Base-by-base conservation (phyloP, 2,888 invertebrate genomes). In the Gymnoscelis rufifasciata region DNA sequence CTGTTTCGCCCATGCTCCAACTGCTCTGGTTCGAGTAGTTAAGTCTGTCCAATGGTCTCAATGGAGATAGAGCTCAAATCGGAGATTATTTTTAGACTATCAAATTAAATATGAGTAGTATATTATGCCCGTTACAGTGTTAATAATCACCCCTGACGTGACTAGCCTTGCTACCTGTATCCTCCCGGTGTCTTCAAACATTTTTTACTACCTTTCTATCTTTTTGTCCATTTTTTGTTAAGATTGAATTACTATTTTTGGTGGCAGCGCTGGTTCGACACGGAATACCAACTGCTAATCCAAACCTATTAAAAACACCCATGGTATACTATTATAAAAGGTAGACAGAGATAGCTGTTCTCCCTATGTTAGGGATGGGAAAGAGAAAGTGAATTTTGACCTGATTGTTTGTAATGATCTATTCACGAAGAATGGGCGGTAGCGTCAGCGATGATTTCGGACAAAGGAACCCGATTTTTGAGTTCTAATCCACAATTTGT, bases 271-370 rank as follows among this genome's bases (percentile, higher is more conserved):
- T 65, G 70, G 78, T 86, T 83, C 74, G 81, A 78, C 71, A 73
- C 71, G 75, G 77, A 83, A 84, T 83, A 83, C 84, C 83, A 65
- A 69, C 76, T 78, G 77, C 75, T 83, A 82, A 86, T 84, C 83
- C 78, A 71, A 68, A 71, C 29, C 45, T 46, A 54, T 52, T 56
- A 56, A 51, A 54, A 38, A 38, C 41, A 49, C 38, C 49, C 54
- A 44, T 54, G 48, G 43, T 42, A 52, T 55, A 55, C 54, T 53
- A 19, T 3, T 19, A 19, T 3, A 5, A 19, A 19, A 19, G 55
- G 40, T 51, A 45, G 47, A 53, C 46, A 12, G 46, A 42, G 52
- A 51, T 13, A 12, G 28, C 19, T 35, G 35, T 7, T n/a, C 27
- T 28, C 7, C 10, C 10, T 28, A 5, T 10, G 28, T 28, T 28